Evolutionary conservation across 2,888 invertebrate species (phyloP), one percentile per base, ranked within the genome.

Genomic region (Melanchra persicariae): DNA sequence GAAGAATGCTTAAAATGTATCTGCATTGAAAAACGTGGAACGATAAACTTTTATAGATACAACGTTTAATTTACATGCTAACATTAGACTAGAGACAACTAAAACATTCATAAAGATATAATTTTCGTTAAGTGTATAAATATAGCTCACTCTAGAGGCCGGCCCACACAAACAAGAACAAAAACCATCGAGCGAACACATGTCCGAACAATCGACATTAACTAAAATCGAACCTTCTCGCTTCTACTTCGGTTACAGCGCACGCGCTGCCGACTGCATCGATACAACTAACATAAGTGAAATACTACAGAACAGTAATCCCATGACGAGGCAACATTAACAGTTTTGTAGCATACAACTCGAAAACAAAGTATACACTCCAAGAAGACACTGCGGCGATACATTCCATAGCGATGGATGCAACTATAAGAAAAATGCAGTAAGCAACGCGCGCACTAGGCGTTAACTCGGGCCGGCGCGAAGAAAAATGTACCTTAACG

Each of bases 71-170:
- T n/a, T 91, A 92, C 85, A 90, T 85, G 86, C 93, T 93, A 94
- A 91, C 87, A 90, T 92, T 93, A 95, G 95, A 95, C 95, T 95
- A 95, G 95, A 95, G 91, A 93, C 86, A 94, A 93, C 90, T 92
- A 91, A 93, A 93, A 92, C 91, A 89, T 92, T 90, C 87, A 89
- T 91, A 93, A 85, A 93, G 87, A 93, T 89, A 91, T 90, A 82
- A 76, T 91, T 86, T 88, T 88, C 90, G 85, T 88, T 87, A 87
- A 84, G 86, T 86, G 85, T 89, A 89, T 88, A 91, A 90, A 92
- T 90, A 93, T 89, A 91, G 88, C 88, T 91, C 89, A 91, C 90
- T 92, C 90, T 89, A 68, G 71, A 79, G 88, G 90, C 91, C 92
- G 93, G 87, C 88, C 90, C 87, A 66, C 70, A 87, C 82, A 82